Percentiles rank a stretch among this genome's conserved stretches.
Evolutionary conservation across 1,140 invertebrate species (phyloP).

Genomic region (Drosophila miranda): DNA sequence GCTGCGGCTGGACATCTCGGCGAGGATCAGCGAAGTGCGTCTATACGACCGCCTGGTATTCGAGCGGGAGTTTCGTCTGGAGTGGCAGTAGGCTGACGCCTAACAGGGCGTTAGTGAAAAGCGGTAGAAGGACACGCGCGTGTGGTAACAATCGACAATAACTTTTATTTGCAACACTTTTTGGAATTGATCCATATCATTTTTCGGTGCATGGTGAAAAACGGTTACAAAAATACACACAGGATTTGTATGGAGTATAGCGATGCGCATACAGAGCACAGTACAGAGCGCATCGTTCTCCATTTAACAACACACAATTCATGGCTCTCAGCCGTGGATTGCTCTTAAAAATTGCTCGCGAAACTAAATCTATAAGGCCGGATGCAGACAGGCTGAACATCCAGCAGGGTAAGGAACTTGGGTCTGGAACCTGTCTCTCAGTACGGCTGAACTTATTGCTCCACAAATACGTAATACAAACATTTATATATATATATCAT

Average conservation of each 20-base stretch:
- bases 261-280: too few relatives aligned
- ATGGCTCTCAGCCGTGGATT: slow-evolving; percentile 34
- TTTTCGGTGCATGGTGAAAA: slow-evolving; percentile 57
- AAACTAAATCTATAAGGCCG: slow-evolving; percentile 65
- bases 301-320: slow-evolving; percentile 17
- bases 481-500: slow-evolving; percentile 35
- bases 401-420: background rate
- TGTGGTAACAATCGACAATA: slow-evolving; percentile 49
- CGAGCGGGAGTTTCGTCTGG: slow-evolving; percentile 74
- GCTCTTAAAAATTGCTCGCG: slow-evolving; percentile 47
- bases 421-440: slow-evolving; percentile 13
- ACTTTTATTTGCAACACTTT: slow-evolving; percentile 64
- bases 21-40: slow-evolving; percentile 70
- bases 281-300: too few relatives aligned
- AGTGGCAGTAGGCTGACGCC: slow-evolving; percentile 67
- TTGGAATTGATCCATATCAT: slow-evolving; percentile 24
- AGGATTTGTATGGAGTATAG: slow-evolving; percentile 1
- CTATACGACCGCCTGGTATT: slow-evolving; percentile 75
- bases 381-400: slow-evolving; percentile 5
- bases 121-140: slow-evolving; percentile 1
- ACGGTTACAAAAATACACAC: slow-evolving; percentile 69
- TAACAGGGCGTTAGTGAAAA: slow-evolving; percentile 11
- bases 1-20: slow-evolving; percentile 76
- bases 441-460: slow-evolving; percentile 35
- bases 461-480: slow-evolving; percentile 33